Evolutionary conservation across 1,140 invertebrate genomes (phyloP).

Genomic region (Drosophila persimilis): DNA sequence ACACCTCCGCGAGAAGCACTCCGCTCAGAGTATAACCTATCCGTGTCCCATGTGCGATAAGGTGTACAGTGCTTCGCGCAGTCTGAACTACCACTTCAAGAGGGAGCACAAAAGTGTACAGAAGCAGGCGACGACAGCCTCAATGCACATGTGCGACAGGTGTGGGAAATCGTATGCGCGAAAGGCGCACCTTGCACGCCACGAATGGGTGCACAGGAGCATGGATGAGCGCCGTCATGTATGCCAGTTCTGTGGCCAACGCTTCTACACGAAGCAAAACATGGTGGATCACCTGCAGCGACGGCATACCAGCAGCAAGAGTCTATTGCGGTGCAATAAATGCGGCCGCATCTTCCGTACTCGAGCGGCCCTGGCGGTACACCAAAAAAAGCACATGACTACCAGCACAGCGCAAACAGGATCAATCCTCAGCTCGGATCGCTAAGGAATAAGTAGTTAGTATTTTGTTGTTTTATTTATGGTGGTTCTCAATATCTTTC

Average conservation of each 20-base stretch:
- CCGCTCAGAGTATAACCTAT: slow-evolving; percentile 14
- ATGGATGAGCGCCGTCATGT: slow-evolving; percentile 22
- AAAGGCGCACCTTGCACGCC: slow-evolving; percentile 49
- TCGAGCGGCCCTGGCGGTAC: slow-evolving; percentile 10
- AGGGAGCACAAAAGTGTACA: slow-evolving; percentile 26
- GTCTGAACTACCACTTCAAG: slow-evolving; percentile 61
- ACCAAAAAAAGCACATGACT: slow-evolving; percentile 19
- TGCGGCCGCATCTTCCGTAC: slow-evolving; percentile 46
- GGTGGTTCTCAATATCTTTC: slow-evolving; percentile 44
- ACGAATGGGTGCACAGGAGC: slow-evolving; percentile 45
- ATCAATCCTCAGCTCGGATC: slow-evolving; percentile 7
- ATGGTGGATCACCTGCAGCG: slow-evolving; percentile 53
- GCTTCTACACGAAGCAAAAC: slow-evolving; percentile 64
- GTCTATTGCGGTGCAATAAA: slow-evolving; percentile 36
- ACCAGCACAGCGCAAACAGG: too few relatives aligned
- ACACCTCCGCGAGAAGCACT: slow-evolving; percentile 49
- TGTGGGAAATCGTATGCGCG: slow-evolving; percentile 59
- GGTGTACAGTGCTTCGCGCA: slow-evolving; percentile 55
- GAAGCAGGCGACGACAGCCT: neutral
- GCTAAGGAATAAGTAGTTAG: neutral
- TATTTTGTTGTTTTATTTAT: slow-evolving; percentile 40
- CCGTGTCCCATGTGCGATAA: slow-evolving; percentile 53
- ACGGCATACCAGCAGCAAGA: slow-evolving; percentile 22
- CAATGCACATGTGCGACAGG: slow-evolving; percentile 47
- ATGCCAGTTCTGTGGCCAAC: slow-evolving; percentile 37